These are phyloP conservation scores for Macrobrachium rosenbergii DNA, from an alignment of 1,140 invertebrate species.

Conservation along the genomic window DNA sequence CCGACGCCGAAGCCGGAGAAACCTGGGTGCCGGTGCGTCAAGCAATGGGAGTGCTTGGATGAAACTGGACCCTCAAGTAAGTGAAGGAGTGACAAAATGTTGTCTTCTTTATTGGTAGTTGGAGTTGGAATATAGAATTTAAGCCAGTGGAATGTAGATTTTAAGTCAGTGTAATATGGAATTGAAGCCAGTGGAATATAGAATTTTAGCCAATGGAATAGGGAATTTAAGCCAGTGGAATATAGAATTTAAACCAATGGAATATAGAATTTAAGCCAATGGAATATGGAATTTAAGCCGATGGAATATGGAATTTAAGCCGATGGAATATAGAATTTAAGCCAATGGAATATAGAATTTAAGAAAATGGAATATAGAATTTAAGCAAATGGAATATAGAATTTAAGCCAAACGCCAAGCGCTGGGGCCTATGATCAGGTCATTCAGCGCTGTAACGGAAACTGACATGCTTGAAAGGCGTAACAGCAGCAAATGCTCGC, in stretches of 20 bases:
- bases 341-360: too few relatives aligned
- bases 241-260: neutral
- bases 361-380: neutral
- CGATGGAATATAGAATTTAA: neutral
- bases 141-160: neutral
- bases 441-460: too few relatives aligned
- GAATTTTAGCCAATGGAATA: neutral
- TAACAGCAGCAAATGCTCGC: neutral
- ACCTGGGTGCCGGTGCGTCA: neutral
- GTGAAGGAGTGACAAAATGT: neutral
- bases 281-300: too few relatives aligned
- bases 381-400: neutral
- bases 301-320: neutral
- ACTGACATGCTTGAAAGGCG: neutral
- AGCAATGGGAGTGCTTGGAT: conserved; percentile 3
- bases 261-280: neutral
- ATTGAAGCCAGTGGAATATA: neutral
- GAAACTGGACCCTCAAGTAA: neutral
- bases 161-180: neutral
- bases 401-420: neutral
- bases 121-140: neutral
- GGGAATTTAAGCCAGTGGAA: neutral
- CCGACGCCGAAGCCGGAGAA: neutral
- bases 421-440: neutral
- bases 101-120: too few relatives aligned